Evolutionary conservation across 2,113 vertebrate species (phyloP), one percentile per base, ranked within the genome.

Genomic region (Corythaixoides concolor): DNA sequence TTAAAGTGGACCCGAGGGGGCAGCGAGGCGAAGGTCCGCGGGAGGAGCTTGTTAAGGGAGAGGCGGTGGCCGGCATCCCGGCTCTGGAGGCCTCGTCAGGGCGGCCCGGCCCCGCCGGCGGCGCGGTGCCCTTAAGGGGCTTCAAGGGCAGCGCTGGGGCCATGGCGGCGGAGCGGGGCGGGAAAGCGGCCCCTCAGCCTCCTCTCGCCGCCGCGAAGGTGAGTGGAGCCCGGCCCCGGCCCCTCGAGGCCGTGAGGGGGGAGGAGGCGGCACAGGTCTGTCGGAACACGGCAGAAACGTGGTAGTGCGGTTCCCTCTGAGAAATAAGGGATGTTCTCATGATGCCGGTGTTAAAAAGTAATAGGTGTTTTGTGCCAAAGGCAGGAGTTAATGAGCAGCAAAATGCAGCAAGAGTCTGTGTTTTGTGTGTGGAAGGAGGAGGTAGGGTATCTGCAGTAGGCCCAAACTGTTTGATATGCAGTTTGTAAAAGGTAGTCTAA

Each of bases 201-300:
- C 21, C 2, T 21, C 50, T 30, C 20, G 21, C 9, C 2, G 14
- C 37, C 9, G 32, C 6, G 37, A 53, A 75, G 78, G 78, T 76
- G 70, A 76, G 87, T 67, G 60, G 11, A 27, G 32, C 24, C 12
- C 26, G 8, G 49, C 4, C 8, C 22, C 7, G 24, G 70, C 70
- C 39, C 3, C 12, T 8, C 2, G 21, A 33, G n/a, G n/a, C 28
- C 7, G 28, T 20, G 35, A 41, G 66, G 28, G 15, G 28, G 16
- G 7, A 20, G 55, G 43, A 1, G 66, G 50, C 6, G 50, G 0
- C 12, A 1, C 43, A 20, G 20, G 18, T 10, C 43, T 39, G 23
- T 2, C 28, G 2, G 23, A 15, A 3, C 2, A 2, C 1, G 66
- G 58, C 2, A 12, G 37, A 5, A 21, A 35, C 6, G 2, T 2